These are phyloP conservation scores for Epizoanthus rinbou DNA, from an alignment of 92 coral and sea anemone species.

Conservation along the genomic window DNA sequence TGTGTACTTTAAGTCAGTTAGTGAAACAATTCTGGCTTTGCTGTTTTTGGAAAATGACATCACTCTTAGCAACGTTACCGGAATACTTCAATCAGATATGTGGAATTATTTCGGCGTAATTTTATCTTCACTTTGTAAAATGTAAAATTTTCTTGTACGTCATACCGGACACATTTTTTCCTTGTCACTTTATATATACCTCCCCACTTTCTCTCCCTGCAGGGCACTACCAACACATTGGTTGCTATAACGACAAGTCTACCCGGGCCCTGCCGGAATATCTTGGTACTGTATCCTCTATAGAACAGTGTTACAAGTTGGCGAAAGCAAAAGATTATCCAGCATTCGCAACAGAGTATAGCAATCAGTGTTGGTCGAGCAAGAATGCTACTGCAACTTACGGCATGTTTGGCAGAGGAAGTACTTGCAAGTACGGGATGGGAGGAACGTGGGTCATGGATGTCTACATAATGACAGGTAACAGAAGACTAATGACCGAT, in stretches of 20 bases:
- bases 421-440: not conserved
- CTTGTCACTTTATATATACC: no score
- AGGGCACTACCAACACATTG: not conserved
- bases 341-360: not conserved
- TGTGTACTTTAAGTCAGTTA: no score
- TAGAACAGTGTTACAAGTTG: not conserved
- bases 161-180: no score
- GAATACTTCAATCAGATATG: no score
- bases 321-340: not conserved
- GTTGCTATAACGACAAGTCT: not conserved
- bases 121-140: no score
- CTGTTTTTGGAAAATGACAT: no score
- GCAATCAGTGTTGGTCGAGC: conserved; percentile 2
- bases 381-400: not conserved
- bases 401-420: not conserved
- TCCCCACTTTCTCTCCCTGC: no score
- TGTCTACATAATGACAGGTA: conserved; percentile 30
- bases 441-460: conserved; percentile 30
- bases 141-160: no score
- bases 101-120: no score
- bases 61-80: no score
- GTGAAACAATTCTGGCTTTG: no score
- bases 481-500: not conserved
- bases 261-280: not conserved
- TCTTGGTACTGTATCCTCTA: not conserved